Evolutionary conservation across 2,888 invertebrate genomes (phyloP).

Genomic region (Zhengitettix transpicula): DNA sequence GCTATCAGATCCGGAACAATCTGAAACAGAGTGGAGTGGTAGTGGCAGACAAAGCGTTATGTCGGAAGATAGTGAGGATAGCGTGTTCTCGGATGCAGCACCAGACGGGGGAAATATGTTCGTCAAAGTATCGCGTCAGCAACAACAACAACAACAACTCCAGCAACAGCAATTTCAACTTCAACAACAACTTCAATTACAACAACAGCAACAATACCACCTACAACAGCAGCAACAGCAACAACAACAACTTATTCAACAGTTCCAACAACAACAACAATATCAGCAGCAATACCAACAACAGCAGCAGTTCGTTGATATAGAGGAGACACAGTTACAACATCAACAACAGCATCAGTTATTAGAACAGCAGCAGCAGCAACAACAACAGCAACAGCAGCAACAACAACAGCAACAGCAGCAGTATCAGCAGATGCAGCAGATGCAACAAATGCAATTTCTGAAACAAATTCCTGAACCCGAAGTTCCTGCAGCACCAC

Average conservation of each 20-base stretch:
- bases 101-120: conserved; percentile 34
- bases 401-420: conserved; percentile 28
- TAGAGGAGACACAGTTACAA: not conserved
- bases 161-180: not conserved
- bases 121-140: conserved; percentile 34
- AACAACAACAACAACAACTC: not conserved
- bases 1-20: conserved; percentile 59
- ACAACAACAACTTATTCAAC: not conserved
- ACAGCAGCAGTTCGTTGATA: not conserved
- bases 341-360: conserved; percentile 23
- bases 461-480: conserved; percentile 27
- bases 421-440: conserved; percentile 14
- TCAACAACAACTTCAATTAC: not conserved
- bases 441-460: conserved; percentile 18
- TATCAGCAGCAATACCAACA: not conserved
- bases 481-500: conserved; percentile 18
- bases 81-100: conserved; percentile 50
- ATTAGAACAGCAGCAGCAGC: not conserved
- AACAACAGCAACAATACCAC: not conserved
- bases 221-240: conserved; percentile 1
- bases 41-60: conserved; percentile 45
- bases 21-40: conserved; percentile 23
- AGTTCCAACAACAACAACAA: conserved; percentile 25
- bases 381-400: conserved; percentile 19
- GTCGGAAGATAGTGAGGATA: conserved; percentile 48